Evolutionary conservation across 2,888 invertebrate species (phyloP), one percentile per base, ranked within the genome.

Genomic region (Hirtodrosophila cameraria): DNA sequence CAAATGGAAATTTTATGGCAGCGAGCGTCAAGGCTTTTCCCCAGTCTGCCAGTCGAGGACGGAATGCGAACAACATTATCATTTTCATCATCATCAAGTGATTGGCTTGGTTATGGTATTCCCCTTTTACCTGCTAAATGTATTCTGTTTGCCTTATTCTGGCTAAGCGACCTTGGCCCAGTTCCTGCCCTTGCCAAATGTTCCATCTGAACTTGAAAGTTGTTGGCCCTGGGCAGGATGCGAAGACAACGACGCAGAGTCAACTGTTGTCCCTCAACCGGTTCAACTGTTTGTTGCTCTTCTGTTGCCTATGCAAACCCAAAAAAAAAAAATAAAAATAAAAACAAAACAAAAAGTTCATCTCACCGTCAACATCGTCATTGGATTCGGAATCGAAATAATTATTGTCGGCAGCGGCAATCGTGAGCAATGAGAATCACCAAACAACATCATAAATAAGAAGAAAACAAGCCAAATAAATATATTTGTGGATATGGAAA

Each of bases 161-260:
- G 78, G 53, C 50, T 43, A 12, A 20, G 9, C 55, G 70, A 75
- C 82, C 82, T 82, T 82, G 82, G 76, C 82, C 85, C 76, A 82
- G 65, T 82, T 82, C 52, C 70, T 82, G 72, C 15, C 54, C 64
- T 61, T 73, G 81, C 78, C 79, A 75, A 78, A 70, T 61, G 61
- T 65, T 65, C 59, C 62, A 63, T 36, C 49, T 84, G 84, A 82
- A 84, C 82, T 78, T 84, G 79, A 82, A 84, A 82, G 75, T 83
- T 80, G 80, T 72, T 65, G 61, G 77, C 63, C 72, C 82, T 23
- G 65, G 73, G 59, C 54, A 50, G 54, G 53, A 60, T 20, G 43
- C 16, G 43, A 45, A 30, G 38, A 39, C 35, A 30, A 33, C 41
- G n/a, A n/a, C 12, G 9, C 23, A n/a, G 8, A 11, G 58, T 48